A percentile compares a stretch with the other conserved stretches of the same genome.
phyloP scores from a whole-genome alignment of 2,888 invertebrate genomes.

The Eilema griseolum region DNA sequence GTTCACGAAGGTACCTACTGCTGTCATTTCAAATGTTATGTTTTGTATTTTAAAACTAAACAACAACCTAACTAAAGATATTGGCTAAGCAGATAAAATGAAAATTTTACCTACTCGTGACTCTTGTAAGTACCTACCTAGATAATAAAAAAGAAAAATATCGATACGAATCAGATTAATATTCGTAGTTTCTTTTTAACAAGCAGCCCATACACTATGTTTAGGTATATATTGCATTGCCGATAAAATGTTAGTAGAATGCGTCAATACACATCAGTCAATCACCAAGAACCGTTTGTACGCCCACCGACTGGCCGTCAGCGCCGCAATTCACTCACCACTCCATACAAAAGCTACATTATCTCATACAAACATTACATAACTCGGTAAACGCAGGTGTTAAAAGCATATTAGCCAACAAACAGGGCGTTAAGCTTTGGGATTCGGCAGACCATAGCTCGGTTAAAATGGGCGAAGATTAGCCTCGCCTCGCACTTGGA shows the following conservation, averaged over 20 bases:
- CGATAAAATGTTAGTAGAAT: conserved; percentile 40
- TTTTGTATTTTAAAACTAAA: no score
- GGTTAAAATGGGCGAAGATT: conserved; percentile 81
- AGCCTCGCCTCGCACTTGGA: conserved; percentile 68
- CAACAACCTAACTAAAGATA: not conserved
- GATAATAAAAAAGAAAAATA: not conserved
- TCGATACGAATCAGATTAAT: not conserved
- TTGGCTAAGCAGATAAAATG: no score
- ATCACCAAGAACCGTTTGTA: conserved; percentile 55
- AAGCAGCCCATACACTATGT: conserved; percentile 17
- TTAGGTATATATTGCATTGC: conserved; percentile 25
- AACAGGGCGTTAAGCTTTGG: conserved; percentile 82
- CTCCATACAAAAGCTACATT: conserved; percentile 69
- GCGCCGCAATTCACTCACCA: conserved; percentile 66
- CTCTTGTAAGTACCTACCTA: no score
- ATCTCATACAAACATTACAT: conserved; percentile 71
- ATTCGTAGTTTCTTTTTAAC: not conserved
- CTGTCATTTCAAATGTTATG: not conserved
- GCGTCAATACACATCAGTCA: conserved; percentile 51
- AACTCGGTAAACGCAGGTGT: conserved; percentile 81
- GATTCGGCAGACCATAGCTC: conserved; percentile 76
- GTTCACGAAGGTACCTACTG: not conserved
- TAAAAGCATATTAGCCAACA: conserved; percentile 83
- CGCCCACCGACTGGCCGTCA: conserved; percentile 46
- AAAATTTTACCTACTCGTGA: no score